Evolutionary conservation across 2,888 invertebrate genomes (phyloP), one percentile per base, ranked within the genome.

Genomic region (Lagria hirta): DNA sequence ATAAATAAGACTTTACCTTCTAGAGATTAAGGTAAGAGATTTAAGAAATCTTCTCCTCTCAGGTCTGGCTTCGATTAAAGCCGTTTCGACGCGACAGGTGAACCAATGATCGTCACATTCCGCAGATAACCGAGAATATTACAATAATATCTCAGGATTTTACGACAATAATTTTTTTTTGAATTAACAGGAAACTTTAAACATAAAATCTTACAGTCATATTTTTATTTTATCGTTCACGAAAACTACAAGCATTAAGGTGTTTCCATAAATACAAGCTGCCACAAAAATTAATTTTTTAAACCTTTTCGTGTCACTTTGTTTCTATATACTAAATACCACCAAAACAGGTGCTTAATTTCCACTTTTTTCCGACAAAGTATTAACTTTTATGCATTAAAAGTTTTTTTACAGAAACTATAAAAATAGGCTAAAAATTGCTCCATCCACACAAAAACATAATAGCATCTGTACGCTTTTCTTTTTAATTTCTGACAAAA

Each of bases 111-210:
- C 18, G 43, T 49, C 48, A 47, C 52, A 56, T 56, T 54, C 49
- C 49, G 43, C 23, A 36, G 44, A 42, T 52, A 48, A 44, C 32
- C 33, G 49, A 56, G 48, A 48, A 50, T 52, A 53, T 49, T 49
- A 55, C 46, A 30, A 48, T 49, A 52, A 43, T 46, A 37, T 49
- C 33, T 43, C 43, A 29, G 43, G 51, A 54, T 43, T 54, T 55
- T 51, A 54, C 42, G 45, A 44, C 40, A 49, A 48, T 49, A 48
- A 54, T 55, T 48, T 49, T 38, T n/a, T 49, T 41, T 21, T 34
- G 37, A 41, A 43, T 40, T 34, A 46, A 41, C 35, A 21, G 35
- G 27, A 40, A 41, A 45, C 17, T 38, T 36, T 32, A 14, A 43
- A 29, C 32, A 22, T 22, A 26, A 17, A 17, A 36, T 20, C 11